Evolutionary conservation across 2,888 invertebrate species (phyloP), one percentile per base, ranked within the genome.

Genomic region (Rhagium mordax): DNA sequence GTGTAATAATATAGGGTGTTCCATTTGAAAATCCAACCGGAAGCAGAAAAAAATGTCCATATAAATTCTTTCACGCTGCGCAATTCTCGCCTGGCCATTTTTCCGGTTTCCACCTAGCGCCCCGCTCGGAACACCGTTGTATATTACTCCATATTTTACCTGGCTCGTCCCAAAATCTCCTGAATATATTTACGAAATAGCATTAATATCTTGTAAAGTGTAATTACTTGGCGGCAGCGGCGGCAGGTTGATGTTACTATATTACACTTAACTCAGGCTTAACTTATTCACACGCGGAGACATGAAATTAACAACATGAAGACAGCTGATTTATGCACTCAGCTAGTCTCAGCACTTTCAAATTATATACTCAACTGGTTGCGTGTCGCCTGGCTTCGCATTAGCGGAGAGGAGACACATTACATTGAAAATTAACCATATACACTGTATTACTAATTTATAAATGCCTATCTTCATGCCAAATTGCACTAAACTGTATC

Each of bases 301-400:
- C 79, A 78, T 72, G 78, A 81, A 82, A 82, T 82, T 82, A 82
- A 82, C 82, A 82, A 79, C 78, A 71, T 76, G 74, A 79, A 79
- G 79, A 78, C 79, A 76, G 72, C 76, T 81, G 82, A 81, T 82
- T 82, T 82, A 82, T 82, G 74, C 77, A 79, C 78, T 73, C 59
- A 72, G 69, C 68, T 69, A 33, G 48, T 66, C 73, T 77, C 78
- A 74, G 75, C 78, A 77, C 73, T 78, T 75, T 77, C 74, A 70
- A 78, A 78, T 77, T 76, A 77, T 76, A 76, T 66, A 62, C 71
- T 69, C 69, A 71, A 65, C 64, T 41, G 65, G 51, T 27, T 33
- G 65, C 53, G 65, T 65, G 65, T 65, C 65, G 27, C 61, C 47
- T 20, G 59, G 15, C 27, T 59, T 27, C 29, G 59, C 33, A 29